These are phyloP conservation scores for Hystrix brachyura DNA, from an alignment of 2,113 vertebrate genomes.

Conservation along the genomic window DNA sequence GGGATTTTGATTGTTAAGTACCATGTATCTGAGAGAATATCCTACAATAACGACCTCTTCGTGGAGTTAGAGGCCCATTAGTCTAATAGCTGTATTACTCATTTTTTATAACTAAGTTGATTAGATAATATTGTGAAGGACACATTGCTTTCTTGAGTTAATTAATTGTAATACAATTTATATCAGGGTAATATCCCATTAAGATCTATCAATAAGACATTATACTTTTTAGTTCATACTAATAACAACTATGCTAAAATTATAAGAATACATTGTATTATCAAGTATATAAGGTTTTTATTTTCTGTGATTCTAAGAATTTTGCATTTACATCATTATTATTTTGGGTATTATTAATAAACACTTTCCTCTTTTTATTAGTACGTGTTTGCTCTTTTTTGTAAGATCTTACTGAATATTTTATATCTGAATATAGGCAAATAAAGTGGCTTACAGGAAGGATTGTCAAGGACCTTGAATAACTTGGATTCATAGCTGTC, in stretches of 20 bases:
- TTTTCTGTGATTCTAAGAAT: neutral
- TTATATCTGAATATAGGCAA: neutral
- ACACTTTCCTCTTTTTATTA: neutral
- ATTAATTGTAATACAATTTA: slow-evolving; percentile 56
- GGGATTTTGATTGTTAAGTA: neutral
- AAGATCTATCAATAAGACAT: neutral
- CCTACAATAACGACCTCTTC: slow-evolving; percentile 56
- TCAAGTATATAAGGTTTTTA: neutral
- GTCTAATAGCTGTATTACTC: slow-evolving; percentile 76
- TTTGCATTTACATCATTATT: neutral
- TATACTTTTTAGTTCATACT: neutral
- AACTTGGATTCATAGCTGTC: neutral
- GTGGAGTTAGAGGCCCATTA: slow-evolving; percentile 62
- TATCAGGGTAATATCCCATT: neutral
- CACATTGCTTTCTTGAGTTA: slow-evolving; percentile 61
- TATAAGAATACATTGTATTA: neutral
- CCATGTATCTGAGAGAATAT: neutral
- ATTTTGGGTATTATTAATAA: neutral
- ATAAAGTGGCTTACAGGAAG: neutral
- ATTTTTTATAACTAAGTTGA: slow-evolving; percentile 79
- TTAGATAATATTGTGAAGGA: slow-evolving; percentile 67
- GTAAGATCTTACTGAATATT: neutral
- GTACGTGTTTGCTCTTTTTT: neutral
- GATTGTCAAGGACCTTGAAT: accelerated
- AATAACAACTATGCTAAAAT: neutral